Conservation (phyloP, 2,113 vertebrate genomes). For the Climacteris rufus region DNA sequence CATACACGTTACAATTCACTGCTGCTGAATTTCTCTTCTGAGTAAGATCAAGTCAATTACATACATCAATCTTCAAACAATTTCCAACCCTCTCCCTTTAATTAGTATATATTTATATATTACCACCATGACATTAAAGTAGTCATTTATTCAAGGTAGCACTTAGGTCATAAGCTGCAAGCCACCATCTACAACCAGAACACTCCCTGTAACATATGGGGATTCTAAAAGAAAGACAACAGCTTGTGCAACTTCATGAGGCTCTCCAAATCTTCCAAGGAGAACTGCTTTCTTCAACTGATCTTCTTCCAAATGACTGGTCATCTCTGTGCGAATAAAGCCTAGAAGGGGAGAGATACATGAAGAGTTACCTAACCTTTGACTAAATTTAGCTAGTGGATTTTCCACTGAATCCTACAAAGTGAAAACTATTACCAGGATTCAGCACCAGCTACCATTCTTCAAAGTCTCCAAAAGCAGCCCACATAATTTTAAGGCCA, state of each 20-base stretch:
- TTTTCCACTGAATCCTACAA: background rate
- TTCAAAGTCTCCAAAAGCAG: background rate
- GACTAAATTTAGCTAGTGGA: background rate
- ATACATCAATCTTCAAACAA: background rate
- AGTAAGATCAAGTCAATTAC: background rate
- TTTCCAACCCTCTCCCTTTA: background rate
- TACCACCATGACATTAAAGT: background rate
- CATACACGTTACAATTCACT: fast-evolving
- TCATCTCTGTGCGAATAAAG: conserved; percentile 91
- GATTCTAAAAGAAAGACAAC: conserved; percentile 88
- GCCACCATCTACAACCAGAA: conserved; percentile 88
- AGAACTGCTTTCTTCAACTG: conserved; percentile 72
- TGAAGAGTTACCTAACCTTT: background rate
- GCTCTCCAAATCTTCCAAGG: conserved; percentile 85
- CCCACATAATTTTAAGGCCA: background rate
- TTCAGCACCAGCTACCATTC: background rate
- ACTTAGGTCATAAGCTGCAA: conserved; percentile 80
- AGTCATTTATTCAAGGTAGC: background rate
- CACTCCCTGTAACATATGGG: conserved; percentile 86
- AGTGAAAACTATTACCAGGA: background rate
- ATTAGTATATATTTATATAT: background rate
- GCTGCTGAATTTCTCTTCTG: background rate
- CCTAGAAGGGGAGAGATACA: conserved; percentile 71
- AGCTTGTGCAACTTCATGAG: conserved; percentile 82
- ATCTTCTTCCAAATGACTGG: conserved; percentile 78